Evolutionary conservation across 1,140 invertebrate species (phyloP).

Genomic region (Hyles vespertilio): DNA sequence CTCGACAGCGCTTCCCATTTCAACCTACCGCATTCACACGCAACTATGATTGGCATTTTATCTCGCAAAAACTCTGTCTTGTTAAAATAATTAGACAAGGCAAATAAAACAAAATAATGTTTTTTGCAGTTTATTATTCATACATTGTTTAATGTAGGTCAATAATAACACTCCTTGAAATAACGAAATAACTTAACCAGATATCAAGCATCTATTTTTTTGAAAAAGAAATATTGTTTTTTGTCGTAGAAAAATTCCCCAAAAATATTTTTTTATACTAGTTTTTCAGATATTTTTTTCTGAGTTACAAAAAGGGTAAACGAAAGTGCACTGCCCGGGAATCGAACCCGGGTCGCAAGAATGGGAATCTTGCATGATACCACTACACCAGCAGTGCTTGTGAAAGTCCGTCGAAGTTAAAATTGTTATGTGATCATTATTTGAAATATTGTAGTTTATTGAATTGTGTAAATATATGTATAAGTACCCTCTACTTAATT

Average conservation of each 20-base stretch:
- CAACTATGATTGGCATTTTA: constrained; percentile 33
- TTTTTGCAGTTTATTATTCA: too few relatives aligned
- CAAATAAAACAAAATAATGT: too few relatives aligned
- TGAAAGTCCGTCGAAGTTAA: background rate
- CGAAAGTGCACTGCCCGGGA: constrained; percentile 90
- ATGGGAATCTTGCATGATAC: constrained; percentile 98
- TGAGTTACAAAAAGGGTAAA: background rate
- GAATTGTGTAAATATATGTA: too few relatives aligned
- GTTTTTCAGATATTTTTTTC: background rate
- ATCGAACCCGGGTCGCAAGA: constrained; percentile 97
- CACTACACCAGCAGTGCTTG: constrained; percentile 95
- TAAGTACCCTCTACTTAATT: too few relatives aligned
- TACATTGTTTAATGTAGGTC: too few relatives aligned
- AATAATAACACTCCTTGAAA: too few relatives aligned
- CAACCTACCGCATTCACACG: constrained; percentile 38
- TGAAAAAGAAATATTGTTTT: too few relatives aligned
- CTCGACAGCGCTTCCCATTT: constrained; percentile 17
- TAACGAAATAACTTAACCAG: too few relatives aligned
- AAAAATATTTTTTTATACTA: constrained; percentile 6
- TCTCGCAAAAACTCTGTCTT: background rate
- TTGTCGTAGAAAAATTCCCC: background rate
- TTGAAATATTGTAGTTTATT: constrained; percentile 1
- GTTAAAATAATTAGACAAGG: constrained; percentile 6
- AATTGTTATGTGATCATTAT: background rate
- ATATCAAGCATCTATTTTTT: too few relatives aligned